Evolutionary conservation across 2,888 invertebrate species (phyloP).

Genomic region (Athetis lepigone): DNA sequence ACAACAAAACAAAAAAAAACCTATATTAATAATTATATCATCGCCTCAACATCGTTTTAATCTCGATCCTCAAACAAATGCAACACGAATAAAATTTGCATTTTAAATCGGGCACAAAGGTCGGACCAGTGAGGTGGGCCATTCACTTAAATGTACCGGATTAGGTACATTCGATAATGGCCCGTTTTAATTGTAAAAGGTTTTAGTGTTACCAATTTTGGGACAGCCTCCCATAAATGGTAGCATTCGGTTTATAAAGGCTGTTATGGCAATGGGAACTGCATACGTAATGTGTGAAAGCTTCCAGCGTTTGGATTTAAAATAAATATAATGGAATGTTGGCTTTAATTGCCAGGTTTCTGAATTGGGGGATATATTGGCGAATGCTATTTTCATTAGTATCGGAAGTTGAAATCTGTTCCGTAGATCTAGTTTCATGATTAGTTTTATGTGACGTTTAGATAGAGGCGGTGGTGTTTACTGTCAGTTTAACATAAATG

Average conservation of each 20-base stretch:
- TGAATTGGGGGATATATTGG: background rate
- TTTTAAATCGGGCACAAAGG: constrained; percentile 75
- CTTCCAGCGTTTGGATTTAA: constrained; percentile 11
- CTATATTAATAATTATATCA: no score
- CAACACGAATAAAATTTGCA: constrained; percentile 70
- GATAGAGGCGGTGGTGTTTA: no score
- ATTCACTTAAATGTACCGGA: constrained; percentile 77
- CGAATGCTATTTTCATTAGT: no score
- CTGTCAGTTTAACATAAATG: no score
- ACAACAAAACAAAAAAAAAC: constrained; percentile 11
- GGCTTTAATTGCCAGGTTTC: background rate
- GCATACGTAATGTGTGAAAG: constrained; percentile 48
- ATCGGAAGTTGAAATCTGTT: no score
- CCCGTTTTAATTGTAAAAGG: constrained; percentile 78
- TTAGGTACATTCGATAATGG: constrained; percentile 81
- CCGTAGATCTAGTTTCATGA: no score
- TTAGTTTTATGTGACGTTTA: no score
- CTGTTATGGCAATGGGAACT: constrained; percentile 37
- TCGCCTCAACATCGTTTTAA: constrained; percentile 44
- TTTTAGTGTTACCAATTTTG: constrained; percentile 64
- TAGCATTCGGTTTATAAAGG: constrained; percentile 45
- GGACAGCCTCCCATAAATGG: constrained; percentile 58
- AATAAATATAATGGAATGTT: constrained; percentile 9
- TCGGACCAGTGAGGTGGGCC: constrained; percentile 75
- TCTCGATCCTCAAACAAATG: constrained; percentile 53